A percentile compares a stretch with the other conserved stretches of the same genome.
Conservation (phyloP, 2,113 vertebrate genomes). For the Isichthys henryi region DNA sequence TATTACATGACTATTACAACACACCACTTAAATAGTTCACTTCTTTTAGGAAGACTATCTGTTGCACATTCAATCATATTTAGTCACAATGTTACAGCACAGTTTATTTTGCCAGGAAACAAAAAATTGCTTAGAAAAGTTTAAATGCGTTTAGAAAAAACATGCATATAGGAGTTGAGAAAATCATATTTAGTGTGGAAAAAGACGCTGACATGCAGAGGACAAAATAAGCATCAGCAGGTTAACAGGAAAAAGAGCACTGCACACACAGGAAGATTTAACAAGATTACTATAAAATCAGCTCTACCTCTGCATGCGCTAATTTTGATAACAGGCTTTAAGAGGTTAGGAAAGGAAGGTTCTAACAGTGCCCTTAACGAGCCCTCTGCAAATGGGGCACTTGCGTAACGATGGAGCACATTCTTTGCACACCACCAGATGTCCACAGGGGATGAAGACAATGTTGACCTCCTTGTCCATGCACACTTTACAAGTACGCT, state of each 20-base stretch:
- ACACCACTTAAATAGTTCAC: not conserved
- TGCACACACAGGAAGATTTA: not conserved
- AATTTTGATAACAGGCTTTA: not conserved
- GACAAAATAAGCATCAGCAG: not conserved
- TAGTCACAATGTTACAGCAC: not conserved
- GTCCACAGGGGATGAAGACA: slow-evolving; percentile 77
- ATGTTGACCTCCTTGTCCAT: slow-evolving; percentile 78
- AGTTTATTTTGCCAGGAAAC: not conserved
- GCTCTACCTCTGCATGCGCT: not conserved
- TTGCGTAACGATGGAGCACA: slow-evolving; percentile 73
- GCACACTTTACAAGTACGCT: slow-evolving; percentile 77
- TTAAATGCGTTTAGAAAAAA: not conserved
- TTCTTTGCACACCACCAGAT: slow-evolving; percentile 74
- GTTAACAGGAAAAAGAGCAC: not conserved
- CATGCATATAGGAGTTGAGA: not conserved
- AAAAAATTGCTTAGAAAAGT: not conserved
- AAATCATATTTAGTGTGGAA: not conserved
- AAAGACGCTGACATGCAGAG: not conserved
- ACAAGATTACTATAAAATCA: not conserved
- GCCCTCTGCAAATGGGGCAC: slow-evolving; percentile 74
- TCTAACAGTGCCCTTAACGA: slow-evolving; percentile 73
- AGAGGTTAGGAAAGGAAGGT: slow-evolving; percentile 64
- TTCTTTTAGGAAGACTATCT: not conserved
- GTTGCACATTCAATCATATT: not conserved
- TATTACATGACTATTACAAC: not conserved